Base-by-base conservation (phyloP, 2,797 vertebrate genomes). In the Anomalospiza imberbis region DNA sequence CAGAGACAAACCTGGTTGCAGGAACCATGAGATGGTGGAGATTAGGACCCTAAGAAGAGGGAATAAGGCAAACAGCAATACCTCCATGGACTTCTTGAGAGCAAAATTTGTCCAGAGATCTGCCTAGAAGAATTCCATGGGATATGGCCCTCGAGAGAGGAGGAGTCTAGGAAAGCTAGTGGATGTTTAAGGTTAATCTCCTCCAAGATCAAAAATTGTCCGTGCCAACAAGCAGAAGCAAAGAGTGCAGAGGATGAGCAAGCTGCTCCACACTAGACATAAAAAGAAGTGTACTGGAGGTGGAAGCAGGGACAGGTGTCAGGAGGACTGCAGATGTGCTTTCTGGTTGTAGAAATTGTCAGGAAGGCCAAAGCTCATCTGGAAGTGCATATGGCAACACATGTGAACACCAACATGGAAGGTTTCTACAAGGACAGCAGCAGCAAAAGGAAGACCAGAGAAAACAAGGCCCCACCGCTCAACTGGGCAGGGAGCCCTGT, bases 381-480 rank as follows among this genome's bases (percentile, higher is more conserved):
- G 48, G 25, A 62, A 7, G 7, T 57, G 13, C 66, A 36, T 38
- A 20, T 32, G 14, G 32, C 29, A 66, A 28, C 7, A 29, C 16
- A 7, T 19, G 8, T 25, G 45, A 63, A 21, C 13, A 32, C 45
- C n/a, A 67, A 3, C 14, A 36, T 38, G 14, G 8, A 70, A 74
- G 5, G 6, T 78, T 91, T 88, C 47, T 32, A 17, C 13, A 71
- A 32, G 24, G 18, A 48, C 32, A 71, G 3, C 20, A 62, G 15
- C 48, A 67, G 40, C 45, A 54, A 50, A 54, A 66, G 16, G 13
- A 79, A 75, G 29, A 54, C 8, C 4, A 24, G 8, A 58, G 16
- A 47, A 82, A 58, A 66, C 0, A 0, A 17, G 31, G 26, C 3
- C 40, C 15, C 11, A 10, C 24, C 36, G 22, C 66, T 48, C 28